Evolutionary conservation across 64 coral and sea anemone species (phyloP), one percentile per base, ranked within the genome.

Genomic region (Hydrozoanthus tunicans): DNA sequence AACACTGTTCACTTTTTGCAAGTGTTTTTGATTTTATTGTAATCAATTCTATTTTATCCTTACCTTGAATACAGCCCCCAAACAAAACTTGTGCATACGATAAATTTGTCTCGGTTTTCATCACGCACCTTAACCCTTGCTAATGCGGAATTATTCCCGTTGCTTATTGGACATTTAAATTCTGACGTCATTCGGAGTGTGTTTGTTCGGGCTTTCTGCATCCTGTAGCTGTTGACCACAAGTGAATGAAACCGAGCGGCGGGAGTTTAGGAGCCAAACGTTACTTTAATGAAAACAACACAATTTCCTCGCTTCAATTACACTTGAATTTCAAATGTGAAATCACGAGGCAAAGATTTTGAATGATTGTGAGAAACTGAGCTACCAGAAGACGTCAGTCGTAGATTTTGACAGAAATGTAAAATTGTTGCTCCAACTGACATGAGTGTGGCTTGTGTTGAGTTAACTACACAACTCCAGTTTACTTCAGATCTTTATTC

Each of bases 401-500:
- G 24, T 73, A 8, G 32, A 76, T 51, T 76, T 10, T 52, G 9
- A 12, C 72, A 10, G 3, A 0, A 52, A 76, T 43, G 32, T 43
- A 1, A 43, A 43, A 43, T 43, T 2, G 0, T 43, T 43, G 32
- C 32, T 43, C 32, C 32, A 43, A 43, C 32, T 43, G 32, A 60
- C 55, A 82, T 82, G 84, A 59, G 10, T 26, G 67, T 74, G 68
- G 84, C 55, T 0, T 74, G 84, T 7, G 26, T 15, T 4, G 70
- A 88, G 14, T 56, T 88, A 4, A 88, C 84, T 14, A 6, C 69
- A 15, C 84, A 88, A 24, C 84, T 88, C 2, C 14, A 58, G 20
- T 88, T 88, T 51, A 88, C 84, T 8, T 59, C 69, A 62, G 68
- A 88, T 4, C 84, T 88, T 6, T 88, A 88, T 61, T 88, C 84